phyloP scores from a whole-genome alignment of 1,140 invertebrate species.

The Papilio polytes region DNA sequence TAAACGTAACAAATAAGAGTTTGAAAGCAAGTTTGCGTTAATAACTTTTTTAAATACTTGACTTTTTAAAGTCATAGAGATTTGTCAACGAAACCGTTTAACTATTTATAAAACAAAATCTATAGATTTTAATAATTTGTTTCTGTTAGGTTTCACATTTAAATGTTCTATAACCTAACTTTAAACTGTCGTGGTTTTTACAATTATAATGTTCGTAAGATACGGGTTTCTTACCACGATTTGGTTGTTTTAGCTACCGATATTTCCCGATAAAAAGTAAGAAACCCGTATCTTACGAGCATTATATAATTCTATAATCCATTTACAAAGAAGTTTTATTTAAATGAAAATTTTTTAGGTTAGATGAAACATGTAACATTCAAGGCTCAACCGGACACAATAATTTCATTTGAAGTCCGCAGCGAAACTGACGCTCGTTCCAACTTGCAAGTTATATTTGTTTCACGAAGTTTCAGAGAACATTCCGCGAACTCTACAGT shows the following conservation, averaged over 20 bases:
- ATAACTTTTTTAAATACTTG: background rate
- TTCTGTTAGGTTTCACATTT: background rate
- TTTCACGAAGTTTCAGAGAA: slow-evolving; percentile 26
- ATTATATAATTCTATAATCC: background rate
- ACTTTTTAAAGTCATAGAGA: background rate
- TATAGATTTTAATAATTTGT: background rate
- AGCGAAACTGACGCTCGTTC: slow-evolving; percentile 18
- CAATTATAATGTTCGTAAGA: no score
- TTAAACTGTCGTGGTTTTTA: no score
- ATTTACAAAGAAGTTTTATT: background rate
- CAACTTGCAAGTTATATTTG: slow-evolving; percentile 34
- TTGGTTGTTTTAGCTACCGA: no score
- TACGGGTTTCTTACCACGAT: no score
- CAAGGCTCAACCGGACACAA: background rate
- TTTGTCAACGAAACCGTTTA: background rate
- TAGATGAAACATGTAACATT: background rate
- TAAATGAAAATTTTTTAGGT: background rate
- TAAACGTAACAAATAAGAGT: slow-evolving; percentile 42
- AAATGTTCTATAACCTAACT: no score
- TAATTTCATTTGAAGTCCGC: slow-evolving; percentile 31
- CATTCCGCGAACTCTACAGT: slow-evolving; percentile 17
- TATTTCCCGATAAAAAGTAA: no score
- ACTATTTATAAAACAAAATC: background rate
- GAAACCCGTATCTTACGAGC: no score
- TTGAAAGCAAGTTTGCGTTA: slow-evolving; percentile 11